A percentile compares a stretch with the other conserved stretches of the same genome.
These are phyloP conservation scores for Atlantisia rogersi DNA, from an alignment of 2,113 vertebrate species.

Conservation along the genomic window DNA sequence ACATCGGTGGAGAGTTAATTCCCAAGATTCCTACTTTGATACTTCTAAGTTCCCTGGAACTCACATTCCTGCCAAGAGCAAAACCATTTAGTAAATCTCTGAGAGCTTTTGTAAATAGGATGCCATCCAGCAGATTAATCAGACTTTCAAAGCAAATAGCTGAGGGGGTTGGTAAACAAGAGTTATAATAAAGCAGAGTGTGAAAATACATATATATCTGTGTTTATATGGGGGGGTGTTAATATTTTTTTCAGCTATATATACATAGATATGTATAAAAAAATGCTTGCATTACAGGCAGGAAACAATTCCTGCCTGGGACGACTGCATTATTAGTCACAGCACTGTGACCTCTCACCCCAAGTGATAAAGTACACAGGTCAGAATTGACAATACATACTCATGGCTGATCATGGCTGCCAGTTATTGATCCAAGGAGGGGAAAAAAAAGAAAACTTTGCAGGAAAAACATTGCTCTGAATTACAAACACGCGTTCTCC, in stretches of 20 bases:
- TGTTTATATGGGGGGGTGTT: neutral
- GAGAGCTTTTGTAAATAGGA: conserved; percentile 53
- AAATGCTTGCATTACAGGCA: conserved; percentile 17
- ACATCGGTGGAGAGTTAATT: neutral
- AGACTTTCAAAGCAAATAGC: conserved; percentile 55
- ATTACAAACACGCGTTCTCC: conserved; percentile 92
- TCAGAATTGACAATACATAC: conserved; percentile 82
- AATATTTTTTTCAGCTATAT: too few species aligned
- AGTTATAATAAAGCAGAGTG: conserved; percentile 27
- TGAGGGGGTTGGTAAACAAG: conserved; percentile 40
- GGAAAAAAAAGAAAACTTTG: conserved; percentile 75
- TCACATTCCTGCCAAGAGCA: conserved; percentile 11
- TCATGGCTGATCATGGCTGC: conserved; percentile 83
- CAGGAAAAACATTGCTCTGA: conserved; percentile 87
- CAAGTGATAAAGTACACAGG: conserved; percentile 81
- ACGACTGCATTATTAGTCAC: conserved; percentile 71
- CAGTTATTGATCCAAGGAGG: conserved; percentile 85
- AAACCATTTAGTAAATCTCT: conserved; percentile 39
- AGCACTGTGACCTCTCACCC: conserved; percentile 74
- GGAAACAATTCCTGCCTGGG: conserved; percentile 73
- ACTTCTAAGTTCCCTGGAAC: conserved; percentile 15
- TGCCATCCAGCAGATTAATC: conserved; percentile 52
- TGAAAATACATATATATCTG: neutral
- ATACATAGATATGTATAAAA: neutral
- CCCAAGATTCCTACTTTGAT: conserved; percentile 36